A percentile compares a stretch with the other conserved stretches of the same genome.
phyloP scores from a whole-genome alignment of 2,113 vertebrate genomes.

The Catagonus wagneri region DNA sequence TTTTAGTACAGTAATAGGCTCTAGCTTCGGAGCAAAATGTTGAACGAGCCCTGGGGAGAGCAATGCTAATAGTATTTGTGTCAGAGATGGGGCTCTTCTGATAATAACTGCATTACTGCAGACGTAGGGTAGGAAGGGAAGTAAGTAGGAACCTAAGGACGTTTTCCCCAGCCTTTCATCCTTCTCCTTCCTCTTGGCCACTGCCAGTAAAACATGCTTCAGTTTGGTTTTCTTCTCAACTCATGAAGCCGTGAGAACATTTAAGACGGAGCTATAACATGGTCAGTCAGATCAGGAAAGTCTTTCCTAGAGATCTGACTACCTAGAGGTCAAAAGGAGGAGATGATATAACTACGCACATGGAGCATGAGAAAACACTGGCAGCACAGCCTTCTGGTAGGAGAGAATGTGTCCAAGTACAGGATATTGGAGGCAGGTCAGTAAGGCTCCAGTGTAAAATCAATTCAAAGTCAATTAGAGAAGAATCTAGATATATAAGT shows the following conservation, averaged over 20 bases:
- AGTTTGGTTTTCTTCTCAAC: neutral
- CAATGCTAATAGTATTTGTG: neutral
- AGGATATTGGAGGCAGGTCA: neutral
- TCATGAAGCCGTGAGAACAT: neutral
- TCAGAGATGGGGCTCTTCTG: neutral
- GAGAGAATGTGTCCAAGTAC: neutral
- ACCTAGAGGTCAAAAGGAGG: neutral
- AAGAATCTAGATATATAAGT: conserved; percentile 32
- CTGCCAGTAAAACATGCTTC: neutral
- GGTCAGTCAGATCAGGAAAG: neutral
- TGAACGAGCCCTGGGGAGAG: neutral
- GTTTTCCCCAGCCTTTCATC: neutral
- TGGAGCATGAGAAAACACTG: fast-evolving
- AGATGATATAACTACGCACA: neutral
- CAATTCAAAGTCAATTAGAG: neutral
- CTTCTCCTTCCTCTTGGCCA: neutral
- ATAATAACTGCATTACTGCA: neutral
- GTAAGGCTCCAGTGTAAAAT: neutral
- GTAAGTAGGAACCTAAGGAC: neutral
- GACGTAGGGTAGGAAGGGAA: neutral
- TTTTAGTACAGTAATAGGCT: neutral
- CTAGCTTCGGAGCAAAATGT: neutral
- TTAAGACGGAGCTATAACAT: neutral
- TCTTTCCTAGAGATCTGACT: neutral
- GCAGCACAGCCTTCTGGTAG: neutral